Evolutionary conservation across 1,140 invertebrate genomes (phyloP).

Genomic region (Leptoteleia sp.): DNA sequence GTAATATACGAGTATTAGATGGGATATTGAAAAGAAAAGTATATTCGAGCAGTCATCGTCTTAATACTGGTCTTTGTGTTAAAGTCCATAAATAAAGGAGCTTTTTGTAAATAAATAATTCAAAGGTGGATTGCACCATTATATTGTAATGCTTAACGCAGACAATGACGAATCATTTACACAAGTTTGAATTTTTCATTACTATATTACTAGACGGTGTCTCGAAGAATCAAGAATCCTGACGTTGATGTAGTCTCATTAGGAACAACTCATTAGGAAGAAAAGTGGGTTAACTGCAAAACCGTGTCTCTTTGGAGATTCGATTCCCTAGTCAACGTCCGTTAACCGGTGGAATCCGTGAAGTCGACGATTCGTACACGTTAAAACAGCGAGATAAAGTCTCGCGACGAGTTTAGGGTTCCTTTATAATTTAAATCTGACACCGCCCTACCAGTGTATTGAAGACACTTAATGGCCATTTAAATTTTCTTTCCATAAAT

Average conservation of each 20-base stretch:
- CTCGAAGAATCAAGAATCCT: slow-evolving; percentile 49
- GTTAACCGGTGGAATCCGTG: slow-evolving; percentile 36
- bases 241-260: slow-evolving; percentile 64
- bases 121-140: not conserved
- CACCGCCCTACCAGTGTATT: no score
- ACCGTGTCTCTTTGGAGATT: slow-evolving; percentile 52
- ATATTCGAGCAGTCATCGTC: not conserved
- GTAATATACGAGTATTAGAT: no score
- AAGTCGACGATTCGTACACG: slow-evolving; percentile 40
- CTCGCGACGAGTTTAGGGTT: slow-evolving; percentile 12
- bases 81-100: slow-evolving; percentile 1
- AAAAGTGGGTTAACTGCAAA: slow-evolving; percentile 66
- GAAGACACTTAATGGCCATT: no score
- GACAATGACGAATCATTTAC: slow-evolving; percentile 46
- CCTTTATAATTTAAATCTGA: slow-evolving; percentile 4
- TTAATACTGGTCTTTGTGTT: no score
- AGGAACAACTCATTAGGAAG: slow-evolving; percentile 60
- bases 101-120: slow-evolving; percentile 30
- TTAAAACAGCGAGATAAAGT: slow-evolving; percentile 31
- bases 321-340: slow-evolving; percentile 51
- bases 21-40: no score
- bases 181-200: slow-evolving; percentile 42
- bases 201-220: slow-evolving; percentile 45
- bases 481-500: no score
- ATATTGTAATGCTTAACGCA: slow-evolving; percentile 5